Base-by-base conservation (phyloP, 2,797 vertebrate genomes). In the Sebastes trivittatus region DNA sequence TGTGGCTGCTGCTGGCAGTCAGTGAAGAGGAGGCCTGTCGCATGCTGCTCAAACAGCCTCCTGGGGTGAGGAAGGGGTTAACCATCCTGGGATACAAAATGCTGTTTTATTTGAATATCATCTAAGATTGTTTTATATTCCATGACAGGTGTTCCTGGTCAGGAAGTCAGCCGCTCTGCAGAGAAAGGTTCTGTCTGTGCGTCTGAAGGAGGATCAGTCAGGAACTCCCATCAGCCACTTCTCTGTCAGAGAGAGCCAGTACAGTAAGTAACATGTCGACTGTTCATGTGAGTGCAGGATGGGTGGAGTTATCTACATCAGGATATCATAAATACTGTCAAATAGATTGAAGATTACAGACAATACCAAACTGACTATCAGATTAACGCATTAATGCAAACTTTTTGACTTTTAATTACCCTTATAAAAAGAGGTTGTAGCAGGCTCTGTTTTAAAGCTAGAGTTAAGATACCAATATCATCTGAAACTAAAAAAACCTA, bases 171-270 rank as follows among this genome's bases (percentile, higher is more conserved):
- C 95, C 11, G 92, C 88, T 66, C 89, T 98, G 84, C 97, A 98
- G 90, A 97, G 94, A 89, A 99, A 99, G 75, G 95, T 98, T 18
- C 95, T 99, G 56, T 98, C 96, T n/a, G 93, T 99, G 69, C 96
- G 96, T 32, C 79, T 97, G 58, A 84, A 84, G 13, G 94, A 97
- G 29, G 78, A 89, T 63, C 94, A 94, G 46, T 93, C 89, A 20
- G 95, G 92, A 78, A 85, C 90, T 52, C 87, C 93, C 18, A 91
- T 99, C 60, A 95, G 96, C 71, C 97, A 99, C 90, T 97, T 98
- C 89, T 92, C 95, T 46, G 95, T 99, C 86, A 93, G 88, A 90
- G 95, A 96, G 88, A 95, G 94, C 77, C 94, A 95, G 85, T 96
- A 95, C 91, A 95, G 95, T 96, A 82, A 93, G 95, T 92, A 18